phyloP scores from a whole-genome alignment of 2,797 vertebrate species.

The Melanotaenia boesemani region DNA sequence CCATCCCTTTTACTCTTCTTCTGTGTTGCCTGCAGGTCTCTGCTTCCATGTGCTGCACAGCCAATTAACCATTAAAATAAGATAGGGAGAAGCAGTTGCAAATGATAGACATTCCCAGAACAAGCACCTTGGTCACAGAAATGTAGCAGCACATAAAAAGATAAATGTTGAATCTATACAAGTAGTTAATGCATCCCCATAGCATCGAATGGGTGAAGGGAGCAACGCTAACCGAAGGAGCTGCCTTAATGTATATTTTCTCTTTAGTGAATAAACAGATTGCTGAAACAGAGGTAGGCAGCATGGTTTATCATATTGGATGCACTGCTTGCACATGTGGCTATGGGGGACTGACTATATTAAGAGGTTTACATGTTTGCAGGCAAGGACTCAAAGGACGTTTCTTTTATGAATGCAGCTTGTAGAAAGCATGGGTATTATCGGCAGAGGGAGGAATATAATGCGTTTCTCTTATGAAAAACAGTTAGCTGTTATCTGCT shows the following conservation, averaged over 20 bases:
- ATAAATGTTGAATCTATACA: background rate
- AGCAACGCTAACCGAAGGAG: constrained; percentile 4
- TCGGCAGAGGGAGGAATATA: constrained; percentile 11
- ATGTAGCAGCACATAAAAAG: background rate
- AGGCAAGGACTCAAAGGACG: constrained; percentile 44
- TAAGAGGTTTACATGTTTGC: constrained; percentile 28
- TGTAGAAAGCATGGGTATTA: constrained; percentile 18
- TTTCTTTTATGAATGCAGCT: constrained; percentile 51
- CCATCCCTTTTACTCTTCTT: constrained; percentile 34
- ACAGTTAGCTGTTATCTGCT: background rate
- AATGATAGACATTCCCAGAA: constrained; percentile 53
- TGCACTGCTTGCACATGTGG: constrained; percentile 13
- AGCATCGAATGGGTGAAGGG: background rate
- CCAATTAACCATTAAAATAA: constrained; percentile 68
- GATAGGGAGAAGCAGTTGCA: constrained; percentile 36
- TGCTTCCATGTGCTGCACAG: constrained; percentile 58
- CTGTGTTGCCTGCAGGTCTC: constrained; percentile 56
- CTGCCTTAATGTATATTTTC: constrained; percentile 23
- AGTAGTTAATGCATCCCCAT: background rate
- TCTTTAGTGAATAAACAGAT: constrained; percentile 5
- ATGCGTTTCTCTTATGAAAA: constrained; percentile 11
- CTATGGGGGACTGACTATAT: constrained; percentile 15
- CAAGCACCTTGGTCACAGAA: constrained; percentile 15
- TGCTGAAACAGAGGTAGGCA: constrained; percentile 36
- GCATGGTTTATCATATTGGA: constrained; percentile 30